Evolutionary conservation across 2,113 vertebrate species (phyloP).

Genomic region (Aegithalos caudatus): DNA sequence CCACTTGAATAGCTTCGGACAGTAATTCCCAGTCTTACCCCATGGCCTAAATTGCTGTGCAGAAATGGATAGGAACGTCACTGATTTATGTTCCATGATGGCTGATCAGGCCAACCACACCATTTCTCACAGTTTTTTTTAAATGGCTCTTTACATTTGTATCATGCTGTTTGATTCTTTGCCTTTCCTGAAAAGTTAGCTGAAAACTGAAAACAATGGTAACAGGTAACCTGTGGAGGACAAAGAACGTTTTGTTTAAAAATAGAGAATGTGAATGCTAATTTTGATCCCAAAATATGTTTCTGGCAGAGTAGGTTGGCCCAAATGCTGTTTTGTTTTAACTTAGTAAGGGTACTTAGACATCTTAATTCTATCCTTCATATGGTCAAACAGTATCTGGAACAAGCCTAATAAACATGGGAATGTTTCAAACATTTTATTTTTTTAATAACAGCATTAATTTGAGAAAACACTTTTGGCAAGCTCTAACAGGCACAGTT

Average conservation of each 20-base stretch:
- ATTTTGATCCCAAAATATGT: neutral
- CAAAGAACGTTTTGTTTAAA: neutral
- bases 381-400: neutral
- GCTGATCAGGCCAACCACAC: neutral
- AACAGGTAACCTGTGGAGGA: neutral
- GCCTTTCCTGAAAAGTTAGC: neutral
- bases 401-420: neutral
- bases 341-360: neutral
- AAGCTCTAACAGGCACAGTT: neutral
- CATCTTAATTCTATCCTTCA: neutral
- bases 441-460: neutral
- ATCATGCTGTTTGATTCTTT: neutral
- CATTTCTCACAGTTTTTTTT: neutral
- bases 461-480: neutral
- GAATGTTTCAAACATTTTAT: neutral
- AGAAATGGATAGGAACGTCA: neutral
- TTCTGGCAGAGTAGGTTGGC: neutral
- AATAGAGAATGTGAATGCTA: neutral
- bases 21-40: neutral
- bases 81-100: neutral
- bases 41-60: neutral
- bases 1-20: fast-evolving
- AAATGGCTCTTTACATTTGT: neutral
- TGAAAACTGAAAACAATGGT: neutral
- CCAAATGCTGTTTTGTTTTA: neutral